Evolutionary conservation across 2,797 vertebrate species (phyloP).

Genomic region (Muscicapa comitata): DNA sequence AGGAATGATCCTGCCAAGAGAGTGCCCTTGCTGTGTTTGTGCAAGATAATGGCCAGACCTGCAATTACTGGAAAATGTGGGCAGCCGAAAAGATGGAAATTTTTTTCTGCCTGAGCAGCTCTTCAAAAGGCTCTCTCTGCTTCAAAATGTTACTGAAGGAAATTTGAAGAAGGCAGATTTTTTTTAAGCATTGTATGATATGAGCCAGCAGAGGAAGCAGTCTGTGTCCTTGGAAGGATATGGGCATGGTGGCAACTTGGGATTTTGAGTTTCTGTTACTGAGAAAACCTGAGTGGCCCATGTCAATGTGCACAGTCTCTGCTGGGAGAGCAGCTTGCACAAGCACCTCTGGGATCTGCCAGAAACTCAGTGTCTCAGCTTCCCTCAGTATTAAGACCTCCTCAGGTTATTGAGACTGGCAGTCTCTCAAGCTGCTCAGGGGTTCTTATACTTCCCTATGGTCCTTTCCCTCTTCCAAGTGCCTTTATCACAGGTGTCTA

Average conservation of each 20-base stretch:
- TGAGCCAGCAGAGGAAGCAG: neutral
- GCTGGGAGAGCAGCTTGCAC: neutral
- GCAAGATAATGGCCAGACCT: neutral
- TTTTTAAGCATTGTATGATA: neutral
- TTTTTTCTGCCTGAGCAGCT: neutral
- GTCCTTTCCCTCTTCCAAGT: neutral
- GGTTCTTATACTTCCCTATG: neutral
- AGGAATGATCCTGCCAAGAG: neutral
- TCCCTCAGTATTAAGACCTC: neutral
- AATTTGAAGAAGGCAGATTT: neutral
- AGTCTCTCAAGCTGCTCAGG: neutral
- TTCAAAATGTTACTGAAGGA: neutral
- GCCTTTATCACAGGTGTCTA: neutral
- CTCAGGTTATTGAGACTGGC: neutral
- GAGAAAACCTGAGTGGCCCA: neutral
- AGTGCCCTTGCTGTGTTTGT: neutral
- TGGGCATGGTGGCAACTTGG: rapidly evolving
- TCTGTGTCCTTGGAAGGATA: neutral
- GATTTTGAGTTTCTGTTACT: neutral
- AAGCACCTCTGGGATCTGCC: neutral
- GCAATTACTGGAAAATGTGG: neutral
- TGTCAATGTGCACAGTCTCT: neutral
- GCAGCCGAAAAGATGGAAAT: neutral
- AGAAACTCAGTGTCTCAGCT: neutral
- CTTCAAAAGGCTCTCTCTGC: neutral